Evolutionary conservation across 2,113 vertebrate genomes (phyloP).

Genomic region (Cavia aperea): DNA sequence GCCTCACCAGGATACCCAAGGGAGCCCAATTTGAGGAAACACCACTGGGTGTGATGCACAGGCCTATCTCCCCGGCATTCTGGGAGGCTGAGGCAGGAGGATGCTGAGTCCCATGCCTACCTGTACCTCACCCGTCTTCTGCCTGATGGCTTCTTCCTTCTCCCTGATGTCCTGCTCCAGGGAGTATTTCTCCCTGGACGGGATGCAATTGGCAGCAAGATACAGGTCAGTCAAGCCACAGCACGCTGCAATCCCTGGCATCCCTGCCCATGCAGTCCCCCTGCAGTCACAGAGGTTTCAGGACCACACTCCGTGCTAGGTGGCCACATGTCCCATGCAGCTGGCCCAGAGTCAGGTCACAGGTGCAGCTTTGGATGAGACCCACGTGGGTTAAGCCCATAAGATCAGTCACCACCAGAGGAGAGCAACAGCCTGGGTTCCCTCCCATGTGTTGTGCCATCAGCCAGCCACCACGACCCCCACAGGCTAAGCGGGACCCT

Average conservation of each 20-base stretch:
- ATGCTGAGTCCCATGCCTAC: constrained; percentile 70
- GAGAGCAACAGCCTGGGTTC: background rate
- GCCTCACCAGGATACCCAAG: too few species aligned
- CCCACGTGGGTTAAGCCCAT: too few species aligned
- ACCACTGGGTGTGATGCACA: background rate
- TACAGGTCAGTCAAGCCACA: too few species aligned
- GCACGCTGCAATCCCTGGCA: background rate
- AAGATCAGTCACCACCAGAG: background rate
- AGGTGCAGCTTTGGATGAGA: background rate
- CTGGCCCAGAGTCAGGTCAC: background rate
- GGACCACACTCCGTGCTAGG: accelerated
- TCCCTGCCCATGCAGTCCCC: background rate
- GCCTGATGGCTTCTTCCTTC: constrained; percentile 91
- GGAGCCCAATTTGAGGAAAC: background rate
- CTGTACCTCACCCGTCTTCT: constrained; percentile 94
- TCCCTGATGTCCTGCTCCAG: constrained; percentile 96
- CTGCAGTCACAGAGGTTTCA: background rate
- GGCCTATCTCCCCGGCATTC: too few species aligned
- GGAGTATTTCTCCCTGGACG: constrained; percentile 89
- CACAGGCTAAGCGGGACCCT: background rate
- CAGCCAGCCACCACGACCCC: background rate
- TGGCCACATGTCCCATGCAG: too few species aligned
- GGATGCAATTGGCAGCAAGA: too few species aligned
- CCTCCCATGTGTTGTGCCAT: too few species aligned
- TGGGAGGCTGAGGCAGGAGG: too few species aligned